Evolutionary conservation across 1,140 invertebrate species (phyloP), one percentile per base, ranked within the genome.

Genomic region (silkworm (Bombyx mori)): DNA sequence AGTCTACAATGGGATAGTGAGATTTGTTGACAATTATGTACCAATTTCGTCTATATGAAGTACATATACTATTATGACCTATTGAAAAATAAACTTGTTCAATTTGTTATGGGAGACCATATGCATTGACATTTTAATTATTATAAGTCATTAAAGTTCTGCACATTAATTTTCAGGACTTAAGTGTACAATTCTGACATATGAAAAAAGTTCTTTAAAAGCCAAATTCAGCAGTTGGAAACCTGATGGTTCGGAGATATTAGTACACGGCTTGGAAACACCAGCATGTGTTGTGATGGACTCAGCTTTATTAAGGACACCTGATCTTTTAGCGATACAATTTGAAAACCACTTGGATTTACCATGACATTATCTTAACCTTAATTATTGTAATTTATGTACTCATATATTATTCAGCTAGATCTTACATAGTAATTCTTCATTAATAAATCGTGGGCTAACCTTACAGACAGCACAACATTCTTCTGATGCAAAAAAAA

Each of bases 241-340:
- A 8, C 70, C 78, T 26, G 68, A 80, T 65, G 73, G 78, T 5
- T 62, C 69, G 6, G 80, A 82, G 56, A 60, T 86, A 22, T 51
- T 86, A 52, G 74, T 86, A 5, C 57, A 47, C 45, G 68, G 79
- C 54, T 43, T 86, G 35, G 67, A 69, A 53, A 86, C 82, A 10
- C 82, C 82, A 43, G 72, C 82, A 1, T 63, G 68, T 54, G 61
- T 73, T 35, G 65, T 60, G 42, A 77, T 83, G 59, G 47, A 59
- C 1, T 63, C 77, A 44, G 82, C 80, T 22, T 50, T 83, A 5
- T 57, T 86, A 12, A 65, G 82, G 54, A 69, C 73, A 42, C 71
- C 80, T 42, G 82, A 86, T 66, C 57, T 86, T n/a, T 47, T 86
- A 53, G 71, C 79, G 8, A 68, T 86, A 65, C 59, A 75, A 44